These are phyloP conservation scores for Saccostrea cuccullata DNA, from an alignment of 1,140 invertebrate species.

Conservation along the genomic window DNA sequence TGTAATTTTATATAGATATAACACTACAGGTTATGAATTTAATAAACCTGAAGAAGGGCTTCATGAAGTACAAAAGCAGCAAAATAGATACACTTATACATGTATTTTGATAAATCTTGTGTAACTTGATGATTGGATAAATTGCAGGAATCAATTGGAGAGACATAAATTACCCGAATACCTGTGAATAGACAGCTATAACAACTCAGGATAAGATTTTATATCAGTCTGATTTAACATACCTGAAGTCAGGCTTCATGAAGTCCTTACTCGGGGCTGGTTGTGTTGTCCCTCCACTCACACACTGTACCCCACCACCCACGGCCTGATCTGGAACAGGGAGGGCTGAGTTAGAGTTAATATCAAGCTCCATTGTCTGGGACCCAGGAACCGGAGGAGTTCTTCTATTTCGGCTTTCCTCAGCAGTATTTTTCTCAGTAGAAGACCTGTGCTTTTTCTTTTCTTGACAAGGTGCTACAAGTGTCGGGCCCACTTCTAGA, in stretches of 20 bases:
- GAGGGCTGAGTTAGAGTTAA: slow-evolving; percentile 25
- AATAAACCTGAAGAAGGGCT: too few species aligned
- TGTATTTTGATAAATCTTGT: too few species aligned
- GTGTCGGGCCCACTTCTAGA: slow-evolving; percentile 45
- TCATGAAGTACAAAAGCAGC: too few species aligned
- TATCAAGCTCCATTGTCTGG: slow-evolving; percentile 6
- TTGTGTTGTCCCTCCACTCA: not conserved
- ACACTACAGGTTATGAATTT: too few species aligned
- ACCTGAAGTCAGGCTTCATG: slow-evolving; percentile 47
- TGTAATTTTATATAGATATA: too few species aligned
- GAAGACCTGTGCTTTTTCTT: not conserved
- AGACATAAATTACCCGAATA: too few species aligned
- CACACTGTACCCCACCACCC: not conserved
- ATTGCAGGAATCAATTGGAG: too few species aligned
- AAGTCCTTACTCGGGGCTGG: slow-evolving; percentile 31
- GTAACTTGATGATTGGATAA: too few species aligned
- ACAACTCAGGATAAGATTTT: too few species aligned
- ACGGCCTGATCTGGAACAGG: not conserved
- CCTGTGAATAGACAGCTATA: too few species aligned
- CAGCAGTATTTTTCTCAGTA: not conserved
- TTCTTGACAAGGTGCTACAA: slow-evolving; percentile 34
- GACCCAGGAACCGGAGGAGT: not conserved
- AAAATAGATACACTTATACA: too few species aligned
- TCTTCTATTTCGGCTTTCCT: not conserved
- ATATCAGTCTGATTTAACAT: not conserved